phyloP scores from a whole-genome alignment of 2,888 invertebrate species.

The Apotomis capreana region DNA sequence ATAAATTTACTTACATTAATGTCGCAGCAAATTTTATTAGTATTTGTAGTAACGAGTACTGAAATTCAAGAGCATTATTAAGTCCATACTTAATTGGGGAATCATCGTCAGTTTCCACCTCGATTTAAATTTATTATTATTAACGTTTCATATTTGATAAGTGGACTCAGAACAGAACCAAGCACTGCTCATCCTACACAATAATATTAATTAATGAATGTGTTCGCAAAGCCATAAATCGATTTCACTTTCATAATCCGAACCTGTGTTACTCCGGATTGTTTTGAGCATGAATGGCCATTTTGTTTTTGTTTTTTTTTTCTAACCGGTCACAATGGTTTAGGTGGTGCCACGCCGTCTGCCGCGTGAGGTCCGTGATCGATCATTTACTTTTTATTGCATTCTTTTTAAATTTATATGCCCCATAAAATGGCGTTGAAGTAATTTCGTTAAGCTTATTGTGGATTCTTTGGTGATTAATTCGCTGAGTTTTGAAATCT shows the following conservation, averaged over 20 bases:
- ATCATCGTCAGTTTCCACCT: too few relatives aligned
- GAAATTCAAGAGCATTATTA: too few relatives aligned
- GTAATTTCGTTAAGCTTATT: slow-evolving; percentile 23
- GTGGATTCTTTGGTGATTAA: slow-evolving; percentile 24
- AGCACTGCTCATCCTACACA: too few relatives aligned
- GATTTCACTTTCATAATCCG: slow-evolving; percentile 29
- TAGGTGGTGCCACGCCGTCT: slow-evolving; percentile 55
- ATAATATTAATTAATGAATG: neutral
- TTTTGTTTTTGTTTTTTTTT: slow-evolving; percentile 34
- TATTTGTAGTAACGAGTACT: too few relatives aligned
- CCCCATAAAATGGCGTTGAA: slow-evolving; percentile 26
- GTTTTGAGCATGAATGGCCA: slow-evolving; percentile 32
- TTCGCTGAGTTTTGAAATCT: slow-evolving; percentile 26
- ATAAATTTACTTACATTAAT: too few relatives aligned
- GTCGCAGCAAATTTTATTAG: too few relatives aligned
- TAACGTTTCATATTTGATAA: too few relatives aligned
- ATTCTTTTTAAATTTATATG: slow-evolving; percentile 40
- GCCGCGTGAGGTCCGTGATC: slow-evolving; percentile 51
- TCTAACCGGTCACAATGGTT: slow-evolving; percentile 36
- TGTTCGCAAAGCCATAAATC: slow-evolving; percentile 20
- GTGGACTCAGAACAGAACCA: too few relatives aligned
- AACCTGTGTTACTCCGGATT: slow-evolving; percentile 20
- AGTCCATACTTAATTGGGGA: too few relatives aligned
- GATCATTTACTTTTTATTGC: slow-evolving; percentile 40
- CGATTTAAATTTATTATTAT: too few relatives aligned